Evolutionary conservation across 2,888 invertebrate genomes (phyloP), one percentile per base, ranked within the genome.

Genomic region (Leucoma salicis): DNA sequence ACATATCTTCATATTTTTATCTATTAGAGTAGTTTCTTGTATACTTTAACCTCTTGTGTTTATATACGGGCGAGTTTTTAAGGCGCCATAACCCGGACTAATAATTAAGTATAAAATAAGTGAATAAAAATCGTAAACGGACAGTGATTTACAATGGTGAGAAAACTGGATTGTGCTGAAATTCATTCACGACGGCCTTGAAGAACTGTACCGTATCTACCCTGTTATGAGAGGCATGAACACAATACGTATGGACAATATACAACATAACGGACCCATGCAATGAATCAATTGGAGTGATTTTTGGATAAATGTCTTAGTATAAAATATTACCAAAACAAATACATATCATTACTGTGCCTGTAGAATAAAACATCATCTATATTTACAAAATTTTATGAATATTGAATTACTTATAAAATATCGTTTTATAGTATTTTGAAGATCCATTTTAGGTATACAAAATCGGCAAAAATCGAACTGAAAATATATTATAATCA

Each of bases 311-410:
- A 31, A 77, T 77, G 78, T 63, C 60, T 69, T 83, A 82, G 69
- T 46, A 54, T 70, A 74, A 66, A 51, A 60, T 49, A 57, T 63
- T 71, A 76, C 72, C 63, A 71, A 36, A 78, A 72, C 66, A 73
- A 77, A 85, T 84, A 87, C 87, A 88, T 88, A 88, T 88, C 87
- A 87, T 76, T 63, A 70, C 57, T 79, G 87, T 88, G 88, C 87
- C 87, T 87, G 70, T 82, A 86, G 65, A 64, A 53, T 66, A 72
- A 67, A 63, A 69, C 59, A 55, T 46, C 58, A 47, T 11, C 1
- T 57, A 66, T 70, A 72, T 68, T 66, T 71, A 70, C 66, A 46
- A 47, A 52, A 45, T 67, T 63, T 57, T 59, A 59, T 39, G 37
- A 60, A 57, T 56, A 15, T 59, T 67, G 57, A 49, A 59, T n/a